Conservation (phyloP, 2,113 vertebrate genomes). For the Poicephalus gulielmi region DNA sequence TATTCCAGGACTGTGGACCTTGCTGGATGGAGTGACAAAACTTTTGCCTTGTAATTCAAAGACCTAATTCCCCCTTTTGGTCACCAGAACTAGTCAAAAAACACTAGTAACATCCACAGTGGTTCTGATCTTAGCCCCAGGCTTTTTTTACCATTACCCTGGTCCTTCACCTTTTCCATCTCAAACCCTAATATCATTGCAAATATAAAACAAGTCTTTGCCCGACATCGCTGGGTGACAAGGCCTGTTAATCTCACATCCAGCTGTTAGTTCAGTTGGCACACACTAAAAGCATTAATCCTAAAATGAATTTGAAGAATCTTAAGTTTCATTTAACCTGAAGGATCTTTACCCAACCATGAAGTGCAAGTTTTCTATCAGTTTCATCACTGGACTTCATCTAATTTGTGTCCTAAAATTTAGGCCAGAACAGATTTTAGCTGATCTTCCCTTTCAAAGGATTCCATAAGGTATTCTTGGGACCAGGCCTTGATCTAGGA, state of each 20-base stretch:
- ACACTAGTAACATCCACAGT: neutral
- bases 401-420: neutral
- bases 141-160: neutral
- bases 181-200: neutral
- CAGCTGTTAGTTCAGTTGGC: neutral
- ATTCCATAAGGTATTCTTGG: neutral
- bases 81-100: neutral
- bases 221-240: fast-evolving
- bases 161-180: neutral
- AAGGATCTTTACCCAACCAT: neutral
- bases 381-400: neutral
- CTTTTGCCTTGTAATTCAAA: neutral
- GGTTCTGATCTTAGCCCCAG: neutral
- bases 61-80: neutral
- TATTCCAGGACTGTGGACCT: neutral
- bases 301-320: neutral
- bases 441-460: neutral
- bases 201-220: neutral
- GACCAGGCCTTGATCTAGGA: neutral
- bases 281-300: neutral
- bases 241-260: neutral
- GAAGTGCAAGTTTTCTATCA: neutral
- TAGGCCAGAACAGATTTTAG: neutral
- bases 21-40: neutral
- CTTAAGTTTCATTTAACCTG: neutral